These are phyloP conservation scores for Euschistus heros DNA, from an alignment of 1,140 invertebrate genomes.

Conservation along the genomic window DNA sequence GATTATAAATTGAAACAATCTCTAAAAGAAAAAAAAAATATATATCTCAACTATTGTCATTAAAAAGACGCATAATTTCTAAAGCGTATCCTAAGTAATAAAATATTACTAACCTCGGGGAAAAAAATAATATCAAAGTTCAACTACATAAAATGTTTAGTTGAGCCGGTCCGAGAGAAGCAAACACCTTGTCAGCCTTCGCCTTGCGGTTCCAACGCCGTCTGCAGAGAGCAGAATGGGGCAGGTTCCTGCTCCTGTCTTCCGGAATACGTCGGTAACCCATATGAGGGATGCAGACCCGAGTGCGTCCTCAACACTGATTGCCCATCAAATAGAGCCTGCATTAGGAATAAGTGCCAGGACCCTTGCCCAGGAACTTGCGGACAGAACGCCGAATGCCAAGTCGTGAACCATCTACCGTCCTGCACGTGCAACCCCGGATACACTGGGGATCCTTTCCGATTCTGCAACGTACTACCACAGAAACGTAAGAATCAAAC, in stretches of 20 bases:
- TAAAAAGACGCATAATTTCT: too few species aligned
- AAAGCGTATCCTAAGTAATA: too few species aligned
- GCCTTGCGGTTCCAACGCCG: slow-evolving; percentile 41
- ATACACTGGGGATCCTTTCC: slow-evolving; percentile 37
- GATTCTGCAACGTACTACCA: slow-evolving; percentile 41
- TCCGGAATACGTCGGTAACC: slow-evolving; percentile 55
- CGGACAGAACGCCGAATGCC: slow-evolving; percentile 52
- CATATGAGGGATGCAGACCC: slow-evolving; percentile 58
- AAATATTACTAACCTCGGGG: too few species aligned
- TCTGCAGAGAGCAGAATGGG: slow-evolving; percentile 34
- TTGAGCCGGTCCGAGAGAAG: slow-evolving; percentile 32
- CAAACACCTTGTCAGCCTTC: slow-evolving; percentile 41
- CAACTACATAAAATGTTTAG: too few species aligned
- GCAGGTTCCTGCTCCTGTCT: slow-evolving; percentile 47
- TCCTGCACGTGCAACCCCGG: slow-evolving; percentile 55
- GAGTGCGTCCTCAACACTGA: slow-evolving; percentile 58
- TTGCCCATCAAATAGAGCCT: slow-evolving; percentile 54
- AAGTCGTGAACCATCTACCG: slow-evolving; percentile 56
- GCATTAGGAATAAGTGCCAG: slow-evolving; percentile 54
- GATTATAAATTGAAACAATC: too few species aligned
- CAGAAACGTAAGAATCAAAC: slow-evolving; percentile 31
- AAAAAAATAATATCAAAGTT: too few species aligned
- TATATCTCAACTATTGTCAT: too few species aligned
- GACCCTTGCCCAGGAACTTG: slow-evolving; percentile 59
- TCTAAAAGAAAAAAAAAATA: too few species aligned